phyloP scores from a whole-genome alignment of 2,797 vertebrate species.

The Pipistrellus pygmaeus region DNA sequence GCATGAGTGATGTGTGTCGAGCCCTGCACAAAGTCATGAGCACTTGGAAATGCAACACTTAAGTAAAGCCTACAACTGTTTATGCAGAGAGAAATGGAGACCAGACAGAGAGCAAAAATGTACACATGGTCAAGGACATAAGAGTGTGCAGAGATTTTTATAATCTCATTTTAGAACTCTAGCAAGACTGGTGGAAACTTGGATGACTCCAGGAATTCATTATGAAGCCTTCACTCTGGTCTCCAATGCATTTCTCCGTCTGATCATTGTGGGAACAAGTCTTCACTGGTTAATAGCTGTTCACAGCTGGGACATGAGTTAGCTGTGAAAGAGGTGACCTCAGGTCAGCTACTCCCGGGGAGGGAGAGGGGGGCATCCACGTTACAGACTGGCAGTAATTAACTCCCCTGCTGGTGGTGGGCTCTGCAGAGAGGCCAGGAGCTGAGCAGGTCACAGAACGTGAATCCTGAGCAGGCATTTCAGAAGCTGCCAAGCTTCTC shows the following conservation, averaged over 20 bases:
- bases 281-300: constrained; percentile 29
- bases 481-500: not conserved
- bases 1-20: constrained; percentile 88
- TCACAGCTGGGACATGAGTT: constrained; percentile 12
- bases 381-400: constrained; percentile 7
- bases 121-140: constrained; percentile 72
- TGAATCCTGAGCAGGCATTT: constrained; percentile 25
- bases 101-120: constrained; percentile 83
- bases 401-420: constrained; percentile 28
- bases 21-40: constrained; percentile 85
- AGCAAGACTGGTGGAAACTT: not conserved
- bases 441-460: not conserved
- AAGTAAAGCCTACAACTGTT: constrained; percentile 88
- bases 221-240: constrained; percentile 1
- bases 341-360: not conserved
- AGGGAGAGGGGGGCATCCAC: too few relatives aligned
- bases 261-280: not conserved
- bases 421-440: constrained; percentile 61
- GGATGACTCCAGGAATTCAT: not conserved
- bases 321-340: constrained; percentile 50
- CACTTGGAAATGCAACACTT: constrained; percentile 88
- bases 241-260: not conserved
- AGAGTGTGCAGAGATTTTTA: constrained; percentile 80
- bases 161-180: constrained; percentile 70
- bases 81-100: constrained; percentile 86